Evolutionary conservation across 2,113 vertebrate genomes (phyloP).

Genomic region (Sylvilagus bachmani): DNA sequence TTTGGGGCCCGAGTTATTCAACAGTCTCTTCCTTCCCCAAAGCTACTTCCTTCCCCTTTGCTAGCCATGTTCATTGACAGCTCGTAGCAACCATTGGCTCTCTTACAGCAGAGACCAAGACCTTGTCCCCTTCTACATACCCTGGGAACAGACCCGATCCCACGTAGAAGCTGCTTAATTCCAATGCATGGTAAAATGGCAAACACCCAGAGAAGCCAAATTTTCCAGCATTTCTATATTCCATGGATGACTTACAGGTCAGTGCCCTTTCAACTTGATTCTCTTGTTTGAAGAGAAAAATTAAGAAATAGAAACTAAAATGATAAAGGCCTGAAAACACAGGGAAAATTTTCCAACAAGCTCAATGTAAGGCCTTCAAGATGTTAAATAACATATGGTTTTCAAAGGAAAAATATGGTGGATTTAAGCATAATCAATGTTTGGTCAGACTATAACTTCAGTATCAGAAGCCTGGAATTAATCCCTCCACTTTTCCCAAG

Average conservation of each 20-base stretch:
- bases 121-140: neutral
- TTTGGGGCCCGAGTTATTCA: neutral
- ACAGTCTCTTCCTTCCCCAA: neutral
- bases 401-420: constrained; percentile 37
- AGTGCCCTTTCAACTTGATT: neutral
- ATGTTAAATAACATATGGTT: constrained; percentile 37
- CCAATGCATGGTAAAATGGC: neutral
- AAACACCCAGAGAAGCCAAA: neutral
- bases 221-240: neutral
- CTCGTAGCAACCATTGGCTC: neutral
- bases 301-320: constrained; percentile 40
- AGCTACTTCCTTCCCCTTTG: neutral
- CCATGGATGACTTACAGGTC: neutral
- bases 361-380: constrained; percentile 42
- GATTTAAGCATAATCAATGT: constrained; percentile 45
- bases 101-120: neutral
- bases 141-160: neutral
- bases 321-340: constrained; percentile 5
- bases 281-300: constrained; percentile 24
- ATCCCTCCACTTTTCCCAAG: constrained; percentile 28
- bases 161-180: neutral
- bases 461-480: constrained; percentile 47
- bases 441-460: neutral
- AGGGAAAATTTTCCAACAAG: neutral
- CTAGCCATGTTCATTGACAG: neutral